Conservation (phyloP, 1,140 invertebrate species). For the Littorina saxatilis region DNA sequence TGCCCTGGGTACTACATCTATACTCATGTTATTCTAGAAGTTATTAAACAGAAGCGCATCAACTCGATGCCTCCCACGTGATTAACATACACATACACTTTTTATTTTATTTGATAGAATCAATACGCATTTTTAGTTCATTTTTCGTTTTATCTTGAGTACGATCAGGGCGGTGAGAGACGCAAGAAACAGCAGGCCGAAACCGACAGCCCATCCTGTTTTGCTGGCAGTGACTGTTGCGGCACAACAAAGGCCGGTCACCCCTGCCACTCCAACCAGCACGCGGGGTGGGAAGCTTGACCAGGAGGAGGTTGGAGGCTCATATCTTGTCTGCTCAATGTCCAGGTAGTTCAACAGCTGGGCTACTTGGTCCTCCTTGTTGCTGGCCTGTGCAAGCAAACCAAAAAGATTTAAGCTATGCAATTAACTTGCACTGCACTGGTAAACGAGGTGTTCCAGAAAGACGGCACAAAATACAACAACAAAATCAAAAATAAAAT, state of each 20-base stretch:
- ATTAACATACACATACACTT: too few relatives aligned
- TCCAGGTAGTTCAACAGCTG: neutral
- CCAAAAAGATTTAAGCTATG: too few relatives aligned
- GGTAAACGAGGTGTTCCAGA: too few relatives aligned
- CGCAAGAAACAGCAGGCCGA: neutral
- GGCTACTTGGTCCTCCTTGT: neutral
- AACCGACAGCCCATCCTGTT: neutral
- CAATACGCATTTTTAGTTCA: neutral
- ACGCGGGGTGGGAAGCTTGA: neutral
- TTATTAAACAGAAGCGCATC: too few relatives aligned
- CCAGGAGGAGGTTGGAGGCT: too few relatives aligned
- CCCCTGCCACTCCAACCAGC: neutral
- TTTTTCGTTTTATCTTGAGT: neutral
- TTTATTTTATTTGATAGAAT: too few relatives aligned
- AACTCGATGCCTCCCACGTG: too few relatives aligned
- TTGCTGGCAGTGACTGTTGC: constrained; percentile 4
- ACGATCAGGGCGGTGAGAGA: neutral
- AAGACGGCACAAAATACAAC: too few relatives aligned
- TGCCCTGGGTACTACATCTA: too few relatives aligned
- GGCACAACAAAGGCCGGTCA: constrained; percentile 11
- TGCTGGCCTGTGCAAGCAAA: neutral
- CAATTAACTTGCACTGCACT: too few relatives aligned
- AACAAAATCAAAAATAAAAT: too few relatives aligned
- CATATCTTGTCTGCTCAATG: neutral
- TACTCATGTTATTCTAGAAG: too few relatives aligned